Conservation (phyloP, 1,140 invertebrate genomes). For the Macrocentrus cingulum region DNA sequence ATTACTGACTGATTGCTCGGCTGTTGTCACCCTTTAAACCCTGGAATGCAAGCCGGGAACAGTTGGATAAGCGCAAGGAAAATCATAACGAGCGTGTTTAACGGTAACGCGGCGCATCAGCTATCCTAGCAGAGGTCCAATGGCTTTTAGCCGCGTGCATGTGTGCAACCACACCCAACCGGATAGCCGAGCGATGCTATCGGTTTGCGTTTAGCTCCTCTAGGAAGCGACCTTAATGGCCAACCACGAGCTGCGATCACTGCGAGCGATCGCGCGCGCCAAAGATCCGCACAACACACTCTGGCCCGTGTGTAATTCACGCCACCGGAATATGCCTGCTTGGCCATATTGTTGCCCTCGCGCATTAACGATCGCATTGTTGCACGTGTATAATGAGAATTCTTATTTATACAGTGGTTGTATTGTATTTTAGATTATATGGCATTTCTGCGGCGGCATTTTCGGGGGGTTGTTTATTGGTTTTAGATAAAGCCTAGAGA, state of each 20-base stretch:
- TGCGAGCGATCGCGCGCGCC: neutral
- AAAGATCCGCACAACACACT: neutral
- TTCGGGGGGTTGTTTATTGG: no score
- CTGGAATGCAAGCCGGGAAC: neutral
- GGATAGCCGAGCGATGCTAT: conserved; percentile 10
- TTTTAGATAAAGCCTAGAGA: no score
- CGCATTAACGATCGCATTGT: neutral
- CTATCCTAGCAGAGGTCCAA: neutral
- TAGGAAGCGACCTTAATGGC: conserved; percentile 16
- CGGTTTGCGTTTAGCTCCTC: conserved; percentile 14
- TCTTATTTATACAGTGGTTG: no score
- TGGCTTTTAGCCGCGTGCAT: neutral
- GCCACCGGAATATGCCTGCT: conserved; percentile 19
- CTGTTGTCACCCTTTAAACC: neutral
- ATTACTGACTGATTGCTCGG: conserved; percentile 38
- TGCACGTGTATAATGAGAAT: no score
- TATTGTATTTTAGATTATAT: no score
- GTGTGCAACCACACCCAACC: conserved; percentile 1
- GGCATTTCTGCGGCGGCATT: no score
- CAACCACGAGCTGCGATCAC: no score
- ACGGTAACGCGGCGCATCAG: neutral
- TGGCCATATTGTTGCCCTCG: neutral
- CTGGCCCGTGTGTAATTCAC: neutral
- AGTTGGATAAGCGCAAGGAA: neutral
- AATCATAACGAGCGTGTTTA: conserved; percentile 1